These are phyloP conservation scores for Phorcus lineatus DNA, from an alignment of 2,888 invertebrate genomes.

Conservation along the genomic window DNA sequence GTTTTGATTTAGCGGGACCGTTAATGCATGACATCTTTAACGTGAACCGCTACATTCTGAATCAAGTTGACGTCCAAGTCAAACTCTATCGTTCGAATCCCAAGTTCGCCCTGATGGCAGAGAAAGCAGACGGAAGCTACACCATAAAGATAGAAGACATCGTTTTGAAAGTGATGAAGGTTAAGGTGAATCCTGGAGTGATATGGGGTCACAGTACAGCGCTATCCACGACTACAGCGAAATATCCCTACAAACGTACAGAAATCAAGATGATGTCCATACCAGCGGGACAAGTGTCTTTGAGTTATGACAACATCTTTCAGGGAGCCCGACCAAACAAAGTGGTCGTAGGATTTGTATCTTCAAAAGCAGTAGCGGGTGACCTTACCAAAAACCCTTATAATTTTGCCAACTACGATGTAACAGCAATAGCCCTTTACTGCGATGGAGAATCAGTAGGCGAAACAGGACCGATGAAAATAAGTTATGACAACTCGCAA, in stretches of 20 bases:
- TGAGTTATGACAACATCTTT: not conserved
- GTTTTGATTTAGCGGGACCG: constrained; percentile 29
- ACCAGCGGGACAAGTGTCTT: not conserved
- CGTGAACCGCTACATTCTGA: constrained; percentile 29
- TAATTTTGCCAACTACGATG: not conserved
- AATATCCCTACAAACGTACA: not conserved
- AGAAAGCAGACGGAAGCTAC: not conserved
- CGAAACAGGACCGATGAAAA: not conserved
- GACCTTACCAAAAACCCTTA: not conserved
- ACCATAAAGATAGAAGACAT: not conserved
- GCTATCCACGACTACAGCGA: not conserved
- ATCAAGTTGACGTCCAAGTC: constrained; percentile 29
- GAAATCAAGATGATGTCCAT: not conserved
- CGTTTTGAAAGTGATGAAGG: not conserved
- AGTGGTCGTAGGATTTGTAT: not conserved
- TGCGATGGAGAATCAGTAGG: not conserved
- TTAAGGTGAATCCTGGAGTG: constrained; percentile 36
- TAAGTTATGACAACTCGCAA: too few relatives aligned
- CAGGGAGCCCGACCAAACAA: not conserved
- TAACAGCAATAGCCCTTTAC: not conserved
- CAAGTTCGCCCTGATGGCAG: constrained; percentile 26
- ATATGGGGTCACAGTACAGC: constrained; percentile 33
- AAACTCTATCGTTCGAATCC: constrained; percentile 23
- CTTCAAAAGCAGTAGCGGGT: not conserved
- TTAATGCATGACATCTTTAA: constrained; percentile 29